Base-by-base conservation (phyloP, 1,140 invertebrate species). In the Marisa cornuarietis region DNA sequence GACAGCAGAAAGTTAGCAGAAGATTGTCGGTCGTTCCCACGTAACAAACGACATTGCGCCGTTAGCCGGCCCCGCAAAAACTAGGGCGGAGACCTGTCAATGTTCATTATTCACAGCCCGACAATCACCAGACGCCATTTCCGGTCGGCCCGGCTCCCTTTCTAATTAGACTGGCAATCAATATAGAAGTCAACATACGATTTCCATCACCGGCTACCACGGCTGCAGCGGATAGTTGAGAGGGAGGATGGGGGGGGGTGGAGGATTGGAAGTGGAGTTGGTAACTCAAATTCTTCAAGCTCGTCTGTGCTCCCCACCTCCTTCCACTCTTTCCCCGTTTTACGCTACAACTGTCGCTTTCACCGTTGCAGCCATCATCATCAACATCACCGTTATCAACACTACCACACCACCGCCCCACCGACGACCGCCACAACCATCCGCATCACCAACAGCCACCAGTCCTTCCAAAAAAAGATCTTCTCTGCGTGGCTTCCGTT, bases 101-200 rank as follows among this genome's bases (percentile, higher is more conserved):
- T 68, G 65, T 68, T 68, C 65, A 68, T 68, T 68, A 68, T 68
- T 68, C 65, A 68, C 65, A 31, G 22, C n/a, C 65, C 65, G n/a
- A 31, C 65, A 31, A n/a, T 68, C 65, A 31, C 65, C 65, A 68
- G 65, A 68, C 65, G 65, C 65, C 65, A 68, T 68, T 24, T 68
- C 65, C 65, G 65, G 65, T 22, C 65, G 26, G 26, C 65, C 65
- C 65, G 65, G 13, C 65, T 68, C 65, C 65, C n/a, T 68, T 68
- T 68, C 65, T 68, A 68, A 68, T 68, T 68, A 68, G 65, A 68
- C 22, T 68, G n/a, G 65, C 65, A 68, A 68, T 68, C 65, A 68
- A 68, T 68, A 68, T 24, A n/a, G n/a, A 68, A 31, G 65, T 68
- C 65, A 68, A 68, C 65, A 68, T n/a, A 68, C 65, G 65, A 68